Evolutionary conservation across 1,140 invertebrate species (phyloP).

Genomic region (Drosophila nebulosa): DNA sequence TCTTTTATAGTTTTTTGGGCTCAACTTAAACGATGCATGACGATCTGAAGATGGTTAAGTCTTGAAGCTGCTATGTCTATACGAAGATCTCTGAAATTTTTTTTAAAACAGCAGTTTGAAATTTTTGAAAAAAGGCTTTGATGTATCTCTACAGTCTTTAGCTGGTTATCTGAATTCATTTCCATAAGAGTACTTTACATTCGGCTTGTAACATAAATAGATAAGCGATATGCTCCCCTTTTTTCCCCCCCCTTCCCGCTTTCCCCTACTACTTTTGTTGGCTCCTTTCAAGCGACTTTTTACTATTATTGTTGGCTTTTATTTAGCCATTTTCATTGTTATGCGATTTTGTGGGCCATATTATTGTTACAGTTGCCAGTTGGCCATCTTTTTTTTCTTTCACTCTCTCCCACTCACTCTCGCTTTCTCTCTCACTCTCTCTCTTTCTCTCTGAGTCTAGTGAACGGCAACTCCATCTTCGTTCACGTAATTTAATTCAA

Average conservation of each 20-base stretch:
- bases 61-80: too few species aligned
- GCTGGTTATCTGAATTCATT: too few species aligned
- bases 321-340: slow-evolving; percentile 77
- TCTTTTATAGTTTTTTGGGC: too few species aligned
- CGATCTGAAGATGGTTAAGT: too few species aligned
- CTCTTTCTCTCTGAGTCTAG: slow-evolving; percentile 1
- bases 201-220: not conserved
- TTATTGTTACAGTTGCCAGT: slow-evolving; percentile 71
- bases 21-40: too few species aligned
- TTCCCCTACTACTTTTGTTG: not conserved
- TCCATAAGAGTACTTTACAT: not conserved
- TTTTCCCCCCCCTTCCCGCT: too few species aligned
- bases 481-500: slow-evolving; percentile 75
- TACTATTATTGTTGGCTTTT: slow-evolving; percentile 70
- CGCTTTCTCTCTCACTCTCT: too few species aligned
- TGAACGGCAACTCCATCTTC: slow-evolving; percentile 17
- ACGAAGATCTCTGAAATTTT: too few species aligned
- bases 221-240: not conserved
- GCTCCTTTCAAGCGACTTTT: slow-evolving; percentile 39
- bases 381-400: slow-evolving; percentile 32
- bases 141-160: too few species aligned
- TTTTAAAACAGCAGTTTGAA: too few species aligned
- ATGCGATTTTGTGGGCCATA: slow-evolving; percentile 76
- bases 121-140: too few species aligned
- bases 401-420: not conserved